These are phyloP conservation scores for Zoanthus sociatus DNA, from an alignment of 92 coral and sea anemone genomes.

Conservation along the genomic window DNA sequence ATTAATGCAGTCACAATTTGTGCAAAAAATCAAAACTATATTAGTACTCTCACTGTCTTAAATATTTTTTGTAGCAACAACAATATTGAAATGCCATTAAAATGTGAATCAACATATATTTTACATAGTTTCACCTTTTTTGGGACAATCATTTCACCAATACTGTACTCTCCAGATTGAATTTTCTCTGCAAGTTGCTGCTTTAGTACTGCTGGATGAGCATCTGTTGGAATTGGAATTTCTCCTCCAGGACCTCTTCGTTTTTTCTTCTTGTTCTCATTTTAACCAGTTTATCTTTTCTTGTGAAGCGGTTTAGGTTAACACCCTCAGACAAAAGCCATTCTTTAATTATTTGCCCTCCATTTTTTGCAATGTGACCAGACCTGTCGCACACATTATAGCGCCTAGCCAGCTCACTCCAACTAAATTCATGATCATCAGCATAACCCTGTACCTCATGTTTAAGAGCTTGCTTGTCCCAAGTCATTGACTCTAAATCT, in stretches of 20 bases:
- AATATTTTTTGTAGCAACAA: neutral
- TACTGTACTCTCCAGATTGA: conserved; percentile 25
- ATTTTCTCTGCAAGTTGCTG: conserved; percentile 18
- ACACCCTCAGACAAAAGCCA: neutral
- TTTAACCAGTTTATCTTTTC: neutral
- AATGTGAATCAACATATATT: neutral
- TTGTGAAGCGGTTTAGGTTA: neutral
- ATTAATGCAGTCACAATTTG: neutral
- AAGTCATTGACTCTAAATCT: neutral
- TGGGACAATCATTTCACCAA: conserved; percentile 52
- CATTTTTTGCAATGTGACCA: conserved; percentile 47
- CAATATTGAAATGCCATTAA: neutral
- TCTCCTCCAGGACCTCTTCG: conserved; percentile 29
- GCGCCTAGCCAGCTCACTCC: conserved; percentile 37
- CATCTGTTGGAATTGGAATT: neutral
- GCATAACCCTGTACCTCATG: neutral
- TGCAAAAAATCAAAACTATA: neutral
- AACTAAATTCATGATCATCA: conserved; percentile 31
- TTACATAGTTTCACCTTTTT: conserved; percentile 17
- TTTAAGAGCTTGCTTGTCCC: conserved; percentile 20
- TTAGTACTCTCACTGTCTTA: neutral
- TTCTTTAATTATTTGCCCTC: conserved; percentile 55
- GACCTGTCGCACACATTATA: conserved; percentile 46
- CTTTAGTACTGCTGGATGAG: neutral
- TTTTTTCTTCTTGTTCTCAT: neutral